phyloP scores from a whole-genome alignment of 1,140 invertebrate species.

The Euborellia annulipes region DNA sequence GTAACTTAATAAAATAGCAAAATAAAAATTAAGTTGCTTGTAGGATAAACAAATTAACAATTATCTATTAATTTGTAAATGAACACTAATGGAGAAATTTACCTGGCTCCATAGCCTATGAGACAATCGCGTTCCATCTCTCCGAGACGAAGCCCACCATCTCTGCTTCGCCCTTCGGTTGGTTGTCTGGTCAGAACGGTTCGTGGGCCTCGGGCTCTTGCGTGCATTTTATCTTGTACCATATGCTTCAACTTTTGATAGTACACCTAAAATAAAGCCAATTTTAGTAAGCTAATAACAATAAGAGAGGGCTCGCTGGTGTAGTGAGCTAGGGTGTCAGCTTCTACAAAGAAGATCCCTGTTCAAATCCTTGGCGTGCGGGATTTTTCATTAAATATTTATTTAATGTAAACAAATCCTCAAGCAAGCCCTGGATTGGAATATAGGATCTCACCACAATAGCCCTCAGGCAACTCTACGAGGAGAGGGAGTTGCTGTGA shows the following conservation, averaged over 20 bases:
- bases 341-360: neutral
- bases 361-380: too few species aligned
- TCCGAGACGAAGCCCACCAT: constrained; percentile 90
- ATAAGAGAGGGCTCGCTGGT: neutral
- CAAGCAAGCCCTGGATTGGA: too few species aligned
- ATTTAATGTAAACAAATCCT: too few species aligned
- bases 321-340: neutral
- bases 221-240: constrained; percentile 99
- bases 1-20: neutral
- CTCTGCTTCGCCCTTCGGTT: constrained; percentile 90
- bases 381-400: too few species aligned
- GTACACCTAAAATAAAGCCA: constrained; percentile 43
- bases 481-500: too few species aligned
- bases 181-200: constrained; percentile 93
- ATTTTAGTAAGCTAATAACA: neutral
- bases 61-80: neutral
- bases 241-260: constrained; percentile 99
- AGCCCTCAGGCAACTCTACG: too few species aligned
- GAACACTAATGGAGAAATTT: constrained; percentile 6
- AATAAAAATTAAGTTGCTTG: neutral
- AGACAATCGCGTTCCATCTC: constrained; percentile 99
- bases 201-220: constrained; percentile 80
- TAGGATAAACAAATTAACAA: too few species aligned
- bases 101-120: constrained; percentile 93
- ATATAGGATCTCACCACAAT: too few species aligned